These are phyloP conservation scores for Bicyclus anynana DNA, from an alignment of 1,140 invertebrate genomes.

Conservation along the genomic window DNA sequence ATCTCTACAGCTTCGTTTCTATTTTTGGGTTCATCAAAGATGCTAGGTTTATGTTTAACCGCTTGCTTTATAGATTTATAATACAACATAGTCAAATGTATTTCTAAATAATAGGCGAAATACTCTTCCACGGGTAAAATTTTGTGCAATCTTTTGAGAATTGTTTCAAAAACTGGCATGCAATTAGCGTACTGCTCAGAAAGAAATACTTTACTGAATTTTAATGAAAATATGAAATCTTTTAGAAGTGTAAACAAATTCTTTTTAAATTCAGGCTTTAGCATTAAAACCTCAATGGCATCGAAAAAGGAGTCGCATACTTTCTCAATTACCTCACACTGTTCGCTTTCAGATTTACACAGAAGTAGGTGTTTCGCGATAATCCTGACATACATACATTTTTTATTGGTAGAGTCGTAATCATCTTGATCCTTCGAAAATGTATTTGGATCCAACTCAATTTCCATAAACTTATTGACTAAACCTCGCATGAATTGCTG, in stretches of 20 bases:
- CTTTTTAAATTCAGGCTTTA: conserved; percentile 9
- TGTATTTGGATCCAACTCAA: not conserved
- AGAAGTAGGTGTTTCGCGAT: conserved; percentile 43
- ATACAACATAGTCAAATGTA: conserved; percentile 52
- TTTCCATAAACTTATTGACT: conserved; percentile 25
- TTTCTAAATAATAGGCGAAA: conserved; percentile 33
- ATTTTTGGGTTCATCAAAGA: conserved; percentile 31
- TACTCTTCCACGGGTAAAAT: conserved; percentile 35
- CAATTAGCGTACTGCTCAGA: conserved; percentile 30
- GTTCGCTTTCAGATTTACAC: conserved; percentile 30
- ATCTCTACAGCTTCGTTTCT: conserved; percentile 30
- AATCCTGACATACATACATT: conserved; percentile 31
- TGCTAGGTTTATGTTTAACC: conserved; percentile 29
- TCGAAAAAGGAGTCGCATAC: conserved; percentile 39
- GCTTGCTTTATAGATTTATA: conserved; percentile 37
- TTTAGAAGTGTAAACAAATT: conserved; percentile 14
- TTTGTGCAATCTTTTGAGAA: conserved; percentile 32
- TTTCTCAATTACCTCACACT: conserved; percentile 31
- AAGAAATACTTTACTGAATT: conserved; percentile 43
- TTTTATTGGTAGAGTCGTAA: not conserved
- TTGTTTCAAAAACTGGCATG: conserved; percentile 37
- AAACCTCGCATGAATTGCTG: conserved; percentile 13
- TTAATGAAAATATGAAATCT: conserved; percentile 32
- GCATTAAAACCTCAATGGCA: conserved; percentile 16
- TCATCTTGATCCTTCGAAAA: not conserved